A percentile compares a stretch with the other conserved stretches of the same genome.
These are phyloP conservation scores for Parthenolecanium corni DNA, from an alignment of 2,888 invertebrate species.

Conservation along the genomic window DNA sequence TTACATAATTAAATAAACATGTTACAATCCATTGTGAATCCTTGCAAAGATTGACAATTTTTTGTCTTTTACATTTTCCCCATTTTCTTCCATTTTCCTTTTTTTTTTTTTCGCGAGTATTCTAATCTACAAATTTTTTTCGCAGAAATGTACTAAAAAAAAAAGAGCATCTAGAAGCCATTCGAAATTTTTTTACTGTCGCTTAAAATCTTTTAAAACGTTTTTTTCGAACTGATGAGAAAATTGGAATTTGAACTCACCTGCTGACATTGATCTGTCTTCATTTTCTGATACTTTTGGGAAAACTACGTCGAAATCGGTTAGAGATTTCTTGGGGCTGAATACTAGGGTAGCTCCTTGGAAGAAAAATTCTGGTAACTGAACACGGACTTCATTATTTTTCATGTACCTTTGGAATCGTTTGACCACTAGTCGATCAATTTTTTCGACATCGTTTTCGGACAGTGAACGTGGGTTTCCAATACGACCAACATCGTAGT, in stretches of 20 bases:
- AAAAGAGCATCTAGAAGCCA: not conserved
- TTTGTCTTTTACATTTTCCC: too few species aligned
- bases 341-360: constrained; percentile 47
- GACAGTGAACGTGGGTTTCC: constrained; percentile 1
- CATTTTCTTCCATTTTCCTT: too few species aligned
- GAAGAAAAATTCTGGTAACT: constrained; percentile 59
- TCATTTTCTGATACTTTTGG: constrained; percentile 33
- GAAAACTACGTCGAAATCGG: constrained; percentile 41
- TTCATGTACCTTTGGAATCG: constrained; percentile 44
- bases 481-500: constrained; percentile 20
- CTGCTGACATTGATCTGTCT: constrained; percentile 33
- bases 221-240: too few species aligned
- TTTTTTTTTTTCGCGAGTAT: too few species aligned
- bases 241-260: too few species aligned
- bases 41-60: too few species aligned
- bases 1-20: too few species aligned
- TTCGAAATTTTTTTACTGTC: not conserved
- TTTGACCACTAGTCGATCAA: constrained; percentile 14
- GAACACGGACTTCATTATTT: constrained; percentile 60
- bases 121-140: too few species aligned
- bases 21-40: too few species aligned
- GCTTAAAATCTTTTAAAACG: not conserved
- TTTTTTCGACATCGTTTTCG: constrained; percentile 15
- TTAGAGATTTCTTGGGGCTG: constrained; percentile 37
- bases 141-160: not conserved